Base-by-base conservation (phyloP, 2,797 vertebrate genomes). In the Catostomus latipinnis region DNA sequence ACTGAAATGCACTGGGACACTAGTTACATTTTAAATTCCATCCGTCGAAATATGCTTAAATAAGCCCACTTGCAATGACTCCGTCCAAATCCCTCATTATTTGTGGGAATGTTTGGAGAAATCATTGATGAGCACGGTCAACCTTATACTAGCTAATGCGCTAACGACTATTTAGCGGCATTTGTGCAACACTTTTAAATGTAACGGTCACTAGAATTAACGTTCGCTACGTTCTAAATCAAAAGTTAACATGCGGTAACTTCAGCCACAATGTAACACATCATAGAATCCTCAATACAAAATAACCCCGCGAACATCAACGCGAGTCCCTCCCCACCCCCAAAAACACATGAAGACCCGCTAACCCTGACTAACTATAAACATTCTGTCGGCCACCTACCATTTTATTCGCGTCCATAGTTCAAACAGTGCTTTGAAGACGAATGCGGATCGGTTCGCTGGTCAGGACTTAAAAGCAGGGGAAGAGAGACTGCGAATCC, bases 361-460 rank as follows among this genome's bases (percentile, higher is more conserved):
- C 56, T 18, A 81, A 70, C 62, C 11, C 66, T 54, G 46, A n/a
- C 53, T 18, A 69, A 71, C 69, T 16, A 74, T 67, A 5, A 60
- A 12, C 61, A 53, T 49, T 53, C 58, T 43, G 11, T 48, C 49
- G 8, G 16, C 12, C 69, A 91, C 93, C 91, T 91, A 95, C 94
- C 81, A 95, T 94, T 85, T 94, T 95, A 86, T 88, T 92, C 77
- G 90, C 90, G 86, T 95, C 94, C 94, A 95, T 88, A 54, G 81
- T 75, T 75, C 56, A 67, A 53, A 43, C 22, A 54, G 65, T 58
- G 65, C n/a, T 68, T 49, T 71, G 52, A 56, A 63, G 72, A 34
- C 34, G 13, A 52, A 71, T 62, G 18, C 13, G 61, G 34, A 62
- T 61, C 49, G 5, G 67, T 16, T 16, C 48, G 62, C 74, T 18